Percentiles rank a stretch among this genome's conserved stretches.
Evolutionary conservation across 2,113 vertebrate genomes (phyloP).

Genomic region (Naja naja): DNA sequence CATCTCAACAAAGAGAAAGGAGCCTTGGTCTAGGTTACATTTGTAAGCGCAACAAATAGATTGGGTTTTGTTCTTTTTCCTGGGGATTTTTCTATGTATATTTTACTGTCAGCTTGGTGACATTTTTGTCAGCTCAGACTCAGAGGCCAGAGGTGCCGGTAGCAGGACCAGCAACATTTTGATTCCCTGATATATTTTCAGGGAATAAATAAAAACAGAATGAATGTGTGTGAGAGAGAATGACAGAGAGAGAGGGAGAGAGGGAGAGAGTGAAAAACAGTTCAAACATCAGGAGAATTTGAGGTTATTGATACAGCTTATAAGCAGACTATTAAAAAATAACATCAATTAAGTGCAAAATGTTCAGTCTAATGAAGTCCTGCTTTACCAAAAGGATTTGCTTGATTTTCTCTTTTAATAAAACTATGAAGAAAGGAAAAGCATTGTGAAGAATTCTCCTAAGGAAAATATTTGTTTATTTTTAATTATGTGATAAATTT

Average conservation of each 20-base stretch:
- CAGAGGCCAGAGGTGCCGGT: constrained; percentile 82
- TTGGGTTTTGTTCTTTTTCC: constrained; percentile 63
- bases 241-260: not conserved
- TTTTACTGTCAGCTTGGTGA: constrained; percentile 91
- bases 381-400: not conserved
- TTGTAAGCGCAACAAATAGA: constrained; percentile 52
- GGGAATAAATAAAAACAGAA: constrained; percentile 74
- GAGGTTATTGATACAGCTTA: constrained; percentile 66
- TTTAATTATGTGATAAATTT: constrained; percentile 16
- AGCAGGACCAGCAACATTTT: constrained; percentile 80
- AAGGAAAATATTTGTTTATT: constrained; percentile 33
- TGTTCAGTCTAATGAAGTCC: not conserved
- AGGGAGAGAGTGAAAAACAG: constrained; percentile 51
- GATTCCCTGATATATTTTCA: constrained; percentile 84
- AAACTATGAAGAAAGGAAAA: not conserved
- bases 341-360: constrained; percentile 5
- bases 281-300: constrained; percentile 51
- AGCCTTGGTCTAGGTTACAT: constrained; percentile 43
- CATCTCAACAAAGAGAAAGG: constrained; percentile 32
- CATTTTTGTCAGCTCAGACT: constrained; percentile 90
- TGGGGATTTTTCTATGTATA: constrained; percentile 78
- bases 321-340: constrained; percentile 37
- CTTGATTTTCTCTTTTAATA: not conserved
- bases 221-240: constrained; percentile 57
- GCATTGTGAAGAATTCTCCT: constrained; percentile 3